Evolutionary conservation across 2,113 vertebrate genomes (phyloP), one percentile per base, ranked within the genome.

Genomic region (Myotis brandtii): DNA sequence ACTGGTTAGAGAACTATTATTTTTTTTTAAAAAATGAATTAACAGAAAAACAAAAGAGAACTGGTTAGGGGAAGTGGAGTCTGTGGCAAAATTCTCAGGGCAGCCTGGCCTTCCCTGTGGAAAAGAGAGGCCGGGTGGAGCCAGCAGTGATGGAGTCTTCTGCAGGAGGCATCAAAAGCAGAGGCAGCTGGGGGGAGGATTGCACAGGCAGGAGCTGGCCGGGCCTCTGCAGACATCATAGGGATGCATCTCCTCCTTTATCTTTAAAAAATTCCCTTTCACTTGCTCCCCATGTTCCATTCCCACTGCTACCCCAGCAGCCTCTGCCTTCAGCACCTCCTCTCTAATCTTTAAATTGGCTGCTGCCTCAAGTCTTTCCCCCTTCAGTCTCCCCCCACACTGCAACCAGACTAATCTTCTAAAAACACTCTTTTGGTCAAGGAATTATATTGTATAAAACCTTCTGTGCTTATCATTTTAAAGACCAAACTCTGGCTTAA

Each of bases 401-500:
- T 64, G 80, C 14, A 43, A 72, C 25, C 23, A 52, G 59, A 89
- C 64, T 32, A 62, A 73, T 90, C 75, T 96, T 69, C 43, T 79
- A 69, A 81, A 94, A 94, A 86, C 80, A 69, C 50, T 40, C 1
- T 72, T 80, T 93, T 73, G 40, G n/a, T 67, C 77, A 14, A 72
- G 67, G 25, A 46, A 80, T 56, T 91, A 81, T 50, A 72, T 59
- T 85, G 18, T 67, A 88, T 79, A 54, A 86, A 92, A 75, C 23
- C 32, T 85, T 85, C 34, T 43, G 59, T 88, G 88, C 64, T 90
- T 83, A 72, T 73, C 69, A 59, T 81, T 89, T 54, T 85, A 75
- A 92, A 93, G 81, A 86, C 27, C 20, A 77, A 73, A 80, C 14
- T 89, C 86, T 91, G 62, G 13, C 52, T 95, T 85, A 46, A 7